Conservation (phyloP, 2,113 vertebrate species). For the Gasterosteus aculeatus region DNA sequence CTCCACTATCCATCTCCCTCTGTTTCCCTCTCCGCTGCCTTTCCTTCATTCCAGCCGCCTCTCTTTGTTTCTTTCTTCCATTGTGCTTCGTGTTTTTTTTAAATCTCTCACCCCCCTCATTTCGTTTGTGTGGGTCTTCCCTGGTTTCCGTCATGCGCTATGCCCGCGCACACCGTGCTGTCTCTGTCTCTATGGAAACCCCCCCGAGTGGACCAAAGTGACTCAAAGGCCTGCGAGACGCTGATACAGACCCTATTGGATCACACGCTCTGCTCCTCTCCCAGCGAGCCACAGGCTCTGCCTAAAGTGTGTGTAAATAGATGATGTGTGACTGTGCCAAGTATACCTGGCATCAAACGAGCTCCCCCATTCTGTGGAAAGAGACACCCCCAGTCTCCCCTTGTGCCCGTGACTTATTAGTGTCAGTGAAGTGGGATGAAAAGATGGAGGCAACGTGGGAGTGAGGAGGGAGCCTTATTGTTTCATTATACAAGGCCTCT, state of each 20-base stretch:
- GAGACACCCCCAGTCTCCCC: background rate
- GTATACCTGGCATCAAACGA: conserved; percentile 17
- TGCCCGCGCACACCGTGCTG: conserved; percentile 54
- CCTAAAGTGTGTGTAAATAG: conserved; percentile 33
- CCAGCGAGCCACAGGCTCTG: conserved; percentile 24
- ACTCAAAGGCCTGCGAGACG: conserved; percentile 69
- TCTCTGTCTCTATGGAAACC: conserved; percentile 79
- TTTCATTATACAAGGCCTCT: conserved; percentile 60
- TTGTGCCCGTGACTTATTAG: conserved; percentile 34
- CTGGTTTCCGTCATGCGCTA: conserved; percentile 66
- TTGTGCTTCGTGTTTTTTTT: conserved; percentile 29
- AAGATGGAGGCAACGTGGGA: conserved; percentile 35
- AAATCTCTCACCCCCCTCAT: conserved; percentile 60
- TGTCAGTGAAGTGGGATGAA: conserved; percentile 37
- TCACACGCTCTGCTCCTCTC: conserved; percentile 54
- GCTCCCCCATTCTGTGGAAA: background rate
- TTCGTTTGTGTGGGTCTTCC: conserved; percentile 72
- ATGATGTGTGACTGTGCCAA: conserved; percentile 30
- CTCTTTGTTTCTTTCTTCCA: background rate
- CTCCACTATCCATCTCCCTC: conserved; percentile 20
- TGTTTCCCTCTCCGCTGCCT: conserved; percentile 17
- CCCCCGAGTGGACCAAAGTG: conserved; percentile 69
- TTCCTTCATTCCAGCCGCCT: conserved; percentile 37
- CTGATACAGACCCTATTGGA: conserved; percentile 69
- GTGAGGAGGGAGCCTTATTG: conserved; percentile 39